These are phyloP conservation scores for Idaea aversata DNA, from an alignment of 2,888 invertebrate species.

Conservation along the genomic window DNA sequence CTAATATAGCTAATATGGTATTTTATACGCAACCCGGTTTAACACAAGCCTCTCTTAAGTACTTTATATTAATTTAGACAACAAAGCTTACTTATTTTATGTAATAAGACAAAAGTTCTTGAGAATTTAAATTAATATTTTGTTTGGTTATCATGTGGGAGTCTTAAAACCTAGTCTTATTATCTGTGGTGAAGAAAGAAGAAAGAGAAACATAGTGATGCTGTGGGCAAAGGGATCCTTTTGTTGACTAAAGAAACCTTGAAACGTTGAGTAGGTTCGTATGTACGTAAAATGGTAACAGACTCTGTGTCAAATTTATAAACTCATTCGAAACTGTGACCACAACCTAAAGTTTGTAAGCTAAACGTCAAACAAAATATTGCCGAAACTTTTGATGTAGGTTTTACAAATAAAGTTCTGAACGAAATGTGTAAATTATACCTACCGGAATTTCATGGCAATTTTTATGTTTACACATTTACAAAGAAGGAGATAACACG, in stretches of 20 bases:
- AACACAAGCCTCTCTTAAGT: slow-evolving; percentile 9
- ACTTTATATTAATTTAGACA: neutral
- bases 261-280: neutral
- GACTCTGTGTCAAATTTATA: neutral
- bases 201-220: too few species aligned
- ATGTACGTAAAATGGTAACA: neutral
- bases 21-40: slow-evolving; percentile 20
- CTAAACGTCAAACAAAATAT: neutral
- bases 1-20: slow-evolving; percentile 18
- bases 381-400: neutral
- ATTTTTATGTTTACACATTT: too few species aligned
- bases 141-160: too few species aligned
- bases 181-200: too few species aligned
- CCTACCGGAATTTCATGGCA: too few species aligned
- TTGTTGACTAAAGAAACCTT: too few species aligned
- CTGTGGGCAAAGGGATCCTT: too few species aligned
- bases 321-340: slow-evolving; percentile 1
- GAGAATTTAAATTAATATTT: neutral
- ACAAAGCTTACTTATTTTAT: neutral
- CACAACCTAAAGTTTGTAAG: neutral
- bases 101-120: neutral
- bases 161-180: too few species aligned
- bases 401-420: neutral
- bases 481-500: too few species aligned
- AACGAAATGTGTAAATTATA: neutral